Evolutionary conservation across 1,140 invertebrate genomes (phyloP).

Genomic region (Hypothenemus hampei): DNA sequence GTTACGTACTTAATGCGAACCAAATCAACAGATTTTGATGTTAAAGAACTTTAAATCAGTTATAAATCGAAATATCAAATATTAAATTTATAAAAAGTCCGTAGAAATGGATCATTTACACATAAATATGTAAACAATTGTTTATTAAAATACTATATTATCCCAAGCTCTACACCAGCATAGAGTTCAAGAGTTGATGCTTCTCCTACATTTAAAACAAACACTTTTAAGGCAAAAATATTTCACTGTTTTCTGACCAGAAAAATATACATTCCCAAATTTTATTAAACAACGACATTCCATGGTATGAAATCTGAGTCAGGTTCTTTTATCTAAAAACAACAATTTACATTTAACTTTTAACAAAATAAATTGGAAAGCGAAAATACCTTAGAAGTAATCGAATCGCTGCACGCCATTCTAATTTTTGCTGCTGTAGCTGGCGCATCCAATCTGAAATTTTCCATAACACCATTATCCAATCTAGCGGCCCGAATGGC

Average conservation of each 20-base stretch:
- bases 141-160: too few relatives aligned
- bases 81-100: too few relatives aligned
- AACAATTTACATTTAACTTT: slow-evolving; percentile 24
- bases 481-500: slow-evolving; percentile 74
- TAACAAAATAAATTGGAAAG: background rate
- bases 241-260: too few relatives aligned
- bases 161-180: too few relatives aligned
- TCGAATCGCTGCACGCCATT: slow-evolving; percentile 81
- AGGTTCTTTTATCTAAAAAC: slow-evolving; percentile 50
- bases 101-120: too few relatives aligned
- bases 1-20: slow-evolving; percentile 37
- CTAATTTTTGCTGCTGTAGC: slow-evolving; percentile 85
- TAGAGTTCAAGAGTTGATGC: too few relatives aligned
- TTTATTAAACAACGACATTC: slow-evolving; percentile 48
- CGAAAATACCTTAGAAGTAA: slow-evolving; percentile 68
- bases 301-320: slow-evolving; percentile 53
- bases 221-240: too few relatives aligned
- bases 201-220: too few relatives aligned
- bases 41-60: slow-evolving; percentile 38
- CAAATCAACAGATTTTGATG: slow-evolving; percentile 31
- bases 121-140: too few relatives aligned
- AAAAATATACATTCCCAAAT: background rate
- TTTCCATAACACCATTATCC: slow-evolving; percentile 58
- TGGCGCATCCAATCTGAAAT: slow-evolving; percentile 77
- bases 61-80: too few relatives aligned